Evolutionary conservation across 2,113 vertebrate species (phyloP), one percentile per base, ranked within the genome.

Genomic region (Chloebia gouldiae): DNA sequence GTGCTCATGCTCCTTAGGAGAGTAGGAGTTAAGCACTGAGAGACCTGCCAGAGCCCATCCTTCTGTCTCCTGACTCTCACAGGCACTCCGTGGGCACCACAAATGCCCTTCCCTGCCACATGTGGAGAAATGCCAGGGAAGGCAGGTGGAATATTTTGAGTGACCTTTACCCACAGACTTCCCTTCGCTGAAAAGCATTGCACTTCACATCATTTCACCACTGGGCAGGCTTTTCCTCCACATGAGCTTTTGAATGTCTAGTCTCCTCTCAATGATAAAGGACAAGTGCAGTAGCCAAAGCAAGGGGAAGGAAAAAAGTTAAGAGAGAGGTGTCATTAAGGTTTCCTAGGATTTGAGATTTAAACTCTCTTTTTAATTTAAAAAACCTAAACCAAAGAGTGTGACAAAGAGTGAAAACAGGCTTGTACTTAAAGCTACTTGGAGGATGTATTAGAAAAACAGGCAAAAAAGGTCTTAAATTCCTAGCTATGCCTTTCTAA

Each of bases 51-150:
- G 23, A 63, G 10, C 20, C 15, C 9, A 1, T 60, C 42, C 40
- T 68, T 82, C 71, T 31, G 24, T 24, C 40, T 85, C 39, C 31
- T 57, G 50, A 42, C 15, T n/a, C 25, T 4, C 31, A 37, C 0
- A 3, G 31, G 9, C 42, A 21, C 19, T 20, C 3, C 0, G 12
- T 7, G n/a, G 68, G 21, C 42, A 45, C 14, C 15, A 2, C 2
- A 4, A 28, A 25, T 6, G 5, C 20, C 33, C 23, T 71, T 70
- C 49, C 44, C 17, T 54, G 54, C 25, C 1, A 1, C 37, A 33
- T 27, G 5, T 0, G 1, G 9, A 10, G 17, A 50, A 54, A 2
- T n/a, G 30, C 16, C 3, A 5, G 45, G 21, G 61, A 37, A 73
- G 18, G 37, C 3, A 10, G 7, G 15, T 57, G 42, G 12, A 17